Percentiles rank a stretch among this genome's conserved stretches.
phyloP scores from a whole-genome alignment of 2,797 vertebrate species.

The Syndactyla subalaris region DNA sequence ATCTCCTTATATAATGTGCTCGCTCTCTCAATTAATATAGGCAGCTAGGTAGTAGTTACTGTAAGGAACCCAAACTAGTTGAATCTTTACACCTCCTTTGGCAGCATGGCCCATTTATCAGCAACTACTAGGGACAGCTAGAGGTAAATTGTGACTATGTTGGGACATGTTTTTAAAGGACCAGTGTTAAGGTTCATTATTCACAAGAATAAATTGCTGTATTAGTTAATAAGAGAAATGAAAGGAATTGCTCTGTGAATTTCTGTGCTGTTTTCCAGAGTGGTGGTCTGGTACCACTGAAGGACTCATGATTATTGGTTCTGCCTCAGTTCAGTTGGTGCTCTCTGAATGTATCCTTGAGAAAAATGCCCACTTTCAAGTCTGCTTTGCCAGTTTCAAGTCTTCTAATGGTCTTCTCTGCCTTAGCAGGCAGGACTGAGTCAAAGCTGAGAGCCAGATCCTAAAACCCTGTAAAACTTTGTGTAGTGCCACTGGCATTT shows the following conservation, averaged over 20 bases:
- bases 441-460: not conserved
- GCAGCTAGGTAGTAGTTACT: not conserved
- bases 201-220: not conserved
- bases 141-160: not conserved
- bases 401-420: not conserved
- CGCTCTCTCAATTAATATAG: not conserved
- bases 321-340: not conserved
- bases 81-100: not conserved
- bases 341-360: not conserved
- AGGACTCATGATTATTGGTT: not conserved
- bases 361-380: not conserved
- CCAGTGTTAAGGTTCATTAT: not conserved
- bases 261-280: not conserved
- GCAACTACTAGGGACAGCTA: not conserved
- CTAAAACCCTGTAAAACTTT: not conserved
- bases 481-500: not conserved
- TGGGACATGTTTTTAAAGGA: not conserved
- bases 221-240: not conserved
- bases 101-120: not conserved
- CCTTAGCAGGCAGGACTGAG: not conserved
- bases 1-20: constrained; percentile 38
- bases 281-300: not conserved
- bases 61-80: not conserved
- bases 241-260: not conserved
- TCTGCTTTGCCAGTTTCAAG: not conserved